Conservation (phyloP, 2,888 invertebrate genomes). For the Conops quadrifasciatus region DNA sequence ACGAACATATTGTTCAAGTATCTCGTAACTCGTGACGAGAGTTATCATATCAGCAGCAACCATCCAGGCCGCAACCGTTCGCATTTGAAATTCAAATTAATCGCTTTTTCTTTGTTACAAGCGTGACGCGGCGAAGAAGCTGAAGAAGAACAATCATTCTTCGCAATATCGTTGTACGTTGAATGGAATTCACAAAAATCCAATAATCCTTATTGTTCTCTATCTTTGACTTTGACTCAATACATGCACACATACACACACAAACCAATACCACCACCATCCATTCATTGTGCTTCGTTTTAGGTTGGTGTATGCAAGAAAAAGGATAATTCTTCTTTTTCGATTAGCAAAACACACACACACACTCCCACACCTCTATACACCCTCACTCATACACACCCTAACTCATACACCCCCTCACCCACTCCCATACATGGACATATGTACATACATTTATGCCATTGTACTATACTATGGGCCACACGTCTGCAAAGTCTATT, state of each 20-base stretch:
- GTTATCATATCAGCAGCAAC: conserved; percentile 12
- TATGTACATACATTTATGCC: too few species aligned
- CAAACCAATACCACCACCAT: not conserved
- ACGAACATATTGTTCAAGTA: too few species aligned
- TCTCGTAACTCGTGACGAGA: too few species aligned
- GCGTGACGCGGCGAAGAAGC: conserved; percentile 13
- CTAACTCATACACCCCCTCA: too few species aligned
- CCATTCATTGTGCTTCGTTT: not conserved
- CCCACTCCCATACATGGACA: too few species aligned
- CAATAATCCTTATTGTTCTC: conserved; percentile 44
- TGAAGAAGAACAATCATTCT: not conserved
- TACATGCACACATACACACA: conserved; percentile 13
- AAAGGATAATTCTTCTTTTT: too few species aligned
- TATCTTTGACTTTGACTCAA: conserved; percentile 32
- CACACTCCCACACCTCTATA: too few species aligned
- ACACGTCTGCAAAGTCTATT: too few species aligned
- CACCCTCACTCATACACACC: too few species aligned
- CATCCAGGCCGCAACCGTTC: not conserved
- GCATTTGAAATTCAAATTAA: conserved; percentile 34
- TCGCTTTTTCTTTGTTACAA: conserved; percentile 28
- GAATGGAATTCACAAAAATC: conserved; percentile 23
- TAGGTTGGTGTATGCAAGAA: too few species aligned
- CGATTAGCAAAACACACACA: too few species aligned
- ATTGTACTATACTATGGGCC: too few species aligned
- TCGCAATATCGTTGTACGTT: not conserved